phyloP scores from a whole-genome alignment of 2,113 vertebrate species.

The Narcine bancroftii region DNA sequence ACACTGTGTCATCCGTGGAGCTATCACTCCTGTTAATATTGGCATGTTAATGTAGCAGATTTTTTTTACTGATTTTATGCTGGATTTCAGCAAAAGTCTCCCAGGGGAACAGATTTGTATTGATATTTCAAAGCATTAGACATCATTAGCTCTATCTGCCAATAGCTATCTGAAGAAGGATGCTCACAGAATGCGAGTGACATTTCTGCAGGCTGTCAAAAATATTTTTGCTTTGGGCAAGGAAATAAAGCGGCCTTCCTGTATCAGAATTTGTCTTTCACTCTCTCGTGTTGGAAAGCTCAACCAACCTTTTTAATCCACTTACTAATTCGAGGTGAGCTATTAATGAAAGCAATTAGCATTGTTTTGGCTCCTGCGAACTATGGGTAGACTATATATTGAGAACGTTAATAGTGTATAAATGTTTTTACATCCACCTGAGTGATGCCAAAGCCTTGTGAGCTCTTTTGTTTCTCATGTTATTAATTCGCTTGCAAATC shows the following conservation, averaged over 20 bases:
- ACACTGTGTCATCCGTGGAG: not conserved
- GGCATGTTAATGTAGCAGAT: not conserved
- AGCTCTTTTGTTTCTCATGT: not conserved
- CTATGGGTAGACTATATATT: not conserved
- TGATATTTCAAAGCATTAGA: conserved; percentile 14
- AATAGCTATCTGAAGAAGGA: not conserved
- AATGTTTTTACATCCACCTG: not conserved
- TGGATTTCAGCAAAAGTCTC: not conserved
- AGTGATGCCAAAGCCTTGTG: not conserved
- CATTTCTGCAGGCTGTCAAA: not conserved
- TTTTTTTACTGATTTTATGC: not conserved
- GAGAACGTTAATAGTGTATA: not conserved
- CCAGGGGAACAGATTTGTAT: not conserved
- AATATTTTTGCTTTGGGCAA: not conserved
- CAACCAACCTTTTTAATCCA: not conserved
- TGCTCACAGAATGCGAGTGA: not conserved
- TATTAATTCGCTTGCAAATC: not conserved
- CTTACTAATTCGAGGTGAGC: not conserved
- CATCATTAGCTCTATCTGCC: conserved; percentile 6
- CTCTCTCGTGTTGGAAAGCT: not conserved
- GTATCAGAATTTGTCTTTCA: not conserved
- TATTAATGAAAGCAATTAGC: not conserved
- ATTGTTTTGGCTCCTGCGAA: not conserved
- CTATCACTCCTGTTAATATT: not conserved
- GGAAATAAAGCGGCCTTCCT: not conserved